A percentile compares a stretch with the other conserved stretches of the same genome.
phyloP scores from a whole-genome alignment of 2,113 vertebrate species.

The Percina caprodes region DNA sequence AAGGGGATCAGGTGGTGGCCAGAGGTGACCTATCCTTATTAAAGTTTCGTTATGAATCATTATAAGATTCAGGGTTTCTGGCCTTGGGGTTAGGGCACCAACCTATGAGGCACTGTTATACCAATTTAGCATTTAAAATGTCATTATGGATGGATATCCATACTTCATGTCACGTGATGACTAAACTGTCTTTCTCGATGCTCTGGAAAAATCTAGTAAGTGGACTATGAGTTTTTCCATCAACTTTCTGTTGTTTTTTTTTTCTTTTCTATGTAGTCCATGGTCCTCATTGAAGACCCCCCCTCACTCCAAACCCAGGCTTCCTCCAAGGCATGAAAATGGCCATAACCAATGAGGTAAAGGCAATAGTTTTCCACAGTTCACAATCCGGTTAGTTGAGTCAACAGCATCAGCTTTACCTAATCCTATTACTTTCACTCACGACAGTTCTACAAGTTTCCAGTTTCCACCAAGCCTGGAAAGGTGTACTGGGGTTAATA shows the following conservation, averaged over 20 bases:
- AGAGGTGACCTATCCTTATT: background rate
- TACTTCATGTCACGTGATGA: background rate
- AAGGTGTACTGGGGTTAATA: conserved; percentile 48
- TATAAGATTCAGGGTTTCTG: too few species aligned
- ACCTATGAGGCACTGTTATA: background rate
- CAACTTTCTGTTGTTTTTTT: background rate
- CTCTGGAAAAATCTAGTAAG: background rate
- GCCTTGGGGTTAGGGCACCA: background rate
- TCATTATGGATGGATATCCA: background rate
- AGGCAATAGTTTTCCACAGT: conserved; percentile 57
- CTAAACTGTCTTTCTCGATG: background rate
- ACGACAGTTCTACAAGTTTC: conserved; percentile 34
- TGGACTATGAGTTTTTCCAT: background rate
- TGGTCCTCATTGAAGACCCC: background rate
- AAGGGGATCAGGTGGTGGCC: background rate
- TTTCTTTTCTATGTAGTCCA: background rate
- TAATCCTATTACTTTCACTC: conserved; percentile 60
- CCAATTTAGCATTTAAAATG: background rate
- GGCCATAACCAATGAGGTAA: conserved; percentile 64
- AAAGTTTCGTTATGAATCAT: background rate
- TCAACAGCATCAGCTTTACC: conserved; percentile 47
- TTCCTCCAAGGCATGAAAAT: conserved; percentile 45
- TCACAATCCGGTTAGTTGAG: conserved; percentile 51
- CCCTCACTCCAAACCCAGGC: background rate
- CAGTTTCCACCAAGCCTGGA: conserved; percentile 31